phyloP scores from a whole-genome alignment of 2,888 invertebrate genomes.

The Gerris lacustris region DNA sequence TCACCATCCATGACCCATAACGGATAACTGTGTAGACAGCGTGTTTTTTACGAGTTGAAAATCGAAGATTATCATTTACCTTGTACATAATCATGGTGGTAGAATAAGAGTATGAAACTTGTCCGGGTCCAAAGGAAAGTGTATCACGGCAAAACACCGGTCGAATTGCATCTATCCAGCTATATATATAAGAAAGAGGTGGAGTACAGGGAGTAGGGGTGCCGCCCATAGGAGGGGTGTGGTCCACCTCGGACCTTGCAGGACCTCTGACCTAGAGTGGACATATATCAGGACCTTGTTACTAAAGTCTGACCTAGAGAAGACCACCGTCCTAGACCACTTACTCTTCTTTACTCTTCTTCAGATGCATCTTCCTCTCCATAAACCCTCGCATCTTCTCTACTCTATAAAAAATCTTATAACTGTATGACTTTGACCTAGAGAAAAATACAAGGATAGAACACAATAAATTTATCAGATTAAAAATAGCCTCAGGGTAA shows the following conservation, averaged over 20 bases:
- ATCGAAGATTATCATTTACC: background rate
- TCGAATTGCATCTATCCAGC: background rate
- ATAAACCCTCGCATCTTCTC: too few relatives aligned
- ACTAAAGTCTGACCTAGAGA: background rate
- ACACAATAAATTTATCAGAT: too few relatives aligned
- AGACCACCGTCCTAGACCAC: background rate
- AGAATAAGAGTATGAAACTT: background rate
- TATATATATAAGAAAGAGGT: background rate
- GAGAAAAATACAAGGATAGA: too few relatives aligned
- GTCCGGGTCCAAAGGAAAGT: background rate
- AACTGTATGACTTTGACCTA: too few relatives aligned
- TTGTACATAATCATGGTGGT: conserved; percentile 1
- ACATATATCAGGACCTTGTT: background rate
- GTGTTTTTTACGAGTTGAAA: background rate
- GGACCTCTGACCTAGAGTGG: background rate
- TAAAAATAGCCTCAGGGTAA: too few relatives aligned
- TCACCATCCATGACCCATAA: background rate
- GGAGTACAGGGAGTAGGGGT: background rate
- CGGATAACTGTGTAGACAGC: too few relatives aligned
- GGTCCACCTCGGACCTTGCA: background rate
- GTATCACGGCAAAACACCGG: conserved; percentile 1
- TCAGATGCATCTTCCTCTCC: too few relatives aligned
- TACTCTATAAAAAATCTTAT: too few relatives aligned
- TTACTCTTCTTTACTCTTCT: too few relatives aligned
- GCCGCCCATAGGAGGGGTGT: background rate